Conservation (phyloP, 2,888 invertebrate species). For the Limenitis camilla region DNA sequence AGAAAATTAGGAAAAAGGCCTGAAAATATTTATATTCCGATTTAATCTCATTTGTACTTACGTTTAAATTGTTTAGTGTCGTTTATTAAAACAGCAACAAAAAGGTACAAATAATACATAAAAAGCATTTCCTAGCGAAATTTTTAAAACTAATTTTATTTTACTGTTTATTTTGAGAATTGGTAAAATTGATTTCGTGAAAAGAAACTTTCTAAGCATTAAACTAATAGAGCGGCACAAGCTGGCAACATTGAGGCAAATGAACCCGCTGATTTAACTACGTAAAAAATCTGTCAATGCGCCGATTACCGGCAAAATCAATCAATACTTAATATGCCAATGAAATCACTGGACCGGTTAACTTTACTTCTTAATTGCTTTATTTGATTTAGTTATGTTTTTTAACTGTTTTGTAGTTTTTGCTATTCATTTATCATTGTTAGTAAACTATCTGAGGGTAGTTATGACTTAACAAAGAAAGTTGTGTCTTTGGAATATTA, state of each 20-base stretch:
- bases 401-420: constrained; percentile 19
- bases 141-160: background rate
- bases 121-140: background rate
- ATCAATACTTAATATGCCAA: constrained; percentile 47
- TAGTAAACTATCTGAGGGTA: background rate
- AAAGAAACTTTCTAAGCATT: constrained; percentile 30
- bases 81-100: too few relatives aligned
- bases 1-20: too few relatives aligned
- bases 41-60: too few relatives aligned
- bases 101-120: too few relatives aligned
- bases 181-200: constrained; percentile 23
- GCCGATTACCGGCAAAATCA: constrained; percentile 43
- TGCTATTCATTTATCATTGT: background rate
- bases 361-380: constrained; percentile 55
- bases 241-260: constrained; percentile 42
- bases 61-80: too few relatives aligned
- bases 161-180: constrained; percentile 4
- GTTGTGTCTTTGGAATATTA: too few relatives aligned
- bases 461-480: too few relatives aligned
- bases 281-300: constrained; percentile 50
- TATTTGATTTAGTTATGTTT: constrained; percentile 61
- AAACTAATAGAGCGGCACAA: constrained; percentile 33
- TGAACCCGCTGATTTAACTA: constrained; percentile 55
- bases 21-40: too few relatives aligned
- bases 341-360: constrained; percentile 42